Conservation (phyloP, 1,140 invertebrate genomes). For the Bombus pyrosoma region DNA sequence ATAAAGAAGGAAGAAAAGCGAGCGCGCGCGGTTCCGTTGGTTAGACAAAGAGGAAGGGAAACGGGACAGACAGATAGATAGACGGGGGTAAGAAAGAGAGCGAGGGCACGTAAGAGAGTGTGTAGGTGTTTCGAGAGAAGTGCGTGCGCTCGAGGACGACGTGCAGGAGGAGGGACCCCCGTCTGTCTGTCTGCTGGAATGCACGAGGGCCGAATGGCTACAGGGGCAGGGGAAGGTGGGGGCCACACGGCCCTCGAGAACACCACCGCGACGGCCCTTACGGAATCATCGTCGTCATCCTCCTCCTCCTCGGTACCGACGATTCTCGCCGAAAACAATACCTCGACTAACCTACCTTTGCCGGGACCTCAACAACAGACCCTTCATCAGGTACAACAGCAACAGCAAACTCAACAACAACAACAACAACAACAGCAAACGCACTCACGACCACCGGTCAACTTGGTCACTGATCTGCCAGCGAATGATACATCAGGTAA, state of each 20-base stretch:
- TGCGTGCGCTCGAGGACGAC: constrained; percentile 59
- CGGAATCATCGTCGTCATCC: constrained; percentile 66
- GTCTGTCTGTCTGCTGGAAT: constrained; percentile 68
- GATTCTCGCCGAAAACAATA: constrained; percentile 60
- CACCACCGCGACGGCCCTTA: constrained; percentile 56
- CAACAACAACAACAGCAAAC: constrained; percentile 49
- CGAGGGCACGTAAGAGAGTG: constrained; percentile 61
- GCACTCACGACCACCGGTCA: constrained; percentile 45
- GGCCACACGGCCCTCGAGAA: constrained; percentile 67
- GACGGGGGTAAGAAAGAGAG: constrained; percentile 43
- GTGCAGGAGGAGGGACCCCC: constrained; percentile 65
- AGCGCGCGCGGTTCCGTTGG: constrained; percentile 18
- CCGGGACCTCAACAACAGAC: constrained; percentile 50
- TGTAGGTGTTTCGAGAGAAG: constrained; percentile 64
- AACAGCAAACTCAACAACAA: constrained; percentile 37
- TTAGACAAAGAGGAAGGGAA: constrained; percentile 30
- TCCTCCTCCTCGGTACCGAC: constrained; percentile 57
- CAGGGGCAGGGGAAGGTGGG: constrained; percentile 64
- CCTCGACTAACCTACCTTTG: constrained; percentile 46
- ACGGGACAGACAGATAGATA: constrained; percentile 43
- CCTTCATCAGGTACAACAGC: constrained; percentile 63
- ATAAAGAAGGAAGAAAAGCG: constrained; percentile 27
- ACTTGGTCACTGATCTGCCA: constrained; percentile 58
- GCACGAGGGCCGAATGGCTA: constrained; percentile 78
- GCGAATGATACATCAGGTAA: constrained; percentile 63